Base-by-base conservation (phyloP, 2,888 invertebrate species). In the Cryptocheilus praepositus region DNA sequence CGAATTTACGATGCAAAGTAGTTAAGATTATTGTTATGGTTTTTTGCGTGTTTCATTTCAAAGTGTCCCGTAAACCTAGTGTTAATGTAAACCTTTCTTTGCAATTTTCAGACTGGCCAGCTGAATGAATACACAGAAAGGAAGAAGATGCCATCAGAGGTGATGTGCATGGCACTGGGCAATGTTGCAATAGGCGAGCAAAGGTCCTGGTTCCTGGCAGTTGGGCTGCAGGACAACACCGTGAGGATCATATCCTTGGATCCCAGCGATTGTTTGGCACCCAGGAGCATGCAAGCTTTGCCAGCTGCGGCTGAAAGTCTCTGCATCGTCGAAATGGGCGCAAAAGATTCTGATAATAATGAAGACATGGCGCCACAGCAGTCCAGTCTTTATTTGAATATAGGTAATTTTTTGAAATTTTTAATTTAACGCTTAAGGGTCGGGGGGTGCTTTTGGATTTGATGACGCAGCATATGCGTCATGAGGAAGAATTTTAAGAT, bases 51-150 rank as follows among this genome's bases (percentile, higher is more conserved):
- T n/a, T n/a, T n/a, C n/a, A n/a, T n/a, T n/a, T n/a, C n/a, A n/a
- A n/a, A n/a, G n/a, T n/a, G n/a, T n/a, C n/a, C n/a, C n/a, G n/a
- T n/a, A n/a, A n/a, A n/a, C n/a, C n/a, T n/a, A n/a, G n/a, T n/a
- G n/a, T n/a, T n/a, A n/a, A n/a, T n/a, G n/a, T n/a, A n/a, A n/a
- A n/a, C n/a, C n/a, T n/a, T n/a, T n/a, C n/a, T n/a, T n/a, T n/a
- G n/a, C n/a, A n/a, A n/a, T n/a, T n/a, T 91, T 91, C 89, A 98
- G 98, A 96, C 97, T 77, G 99, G 99, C 0, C 98, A 98, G 89
- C 90, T 99, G 58, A 98, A 99, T 89, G 99, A 99, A 89, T 99
- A 98, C 88, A 98, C 98, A 8, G 98, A 99, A 87, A 92, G 98
- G 11, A 98, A 98, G 85, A 97, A 98, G 86, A 94, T 99, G 94